Evolutionary conservation across 2,888 invertebrate genomes (phyloP), one percentile per base, ranked within the genome.

Genomic region (Ashinkailepas kermadecensis): DNA sequence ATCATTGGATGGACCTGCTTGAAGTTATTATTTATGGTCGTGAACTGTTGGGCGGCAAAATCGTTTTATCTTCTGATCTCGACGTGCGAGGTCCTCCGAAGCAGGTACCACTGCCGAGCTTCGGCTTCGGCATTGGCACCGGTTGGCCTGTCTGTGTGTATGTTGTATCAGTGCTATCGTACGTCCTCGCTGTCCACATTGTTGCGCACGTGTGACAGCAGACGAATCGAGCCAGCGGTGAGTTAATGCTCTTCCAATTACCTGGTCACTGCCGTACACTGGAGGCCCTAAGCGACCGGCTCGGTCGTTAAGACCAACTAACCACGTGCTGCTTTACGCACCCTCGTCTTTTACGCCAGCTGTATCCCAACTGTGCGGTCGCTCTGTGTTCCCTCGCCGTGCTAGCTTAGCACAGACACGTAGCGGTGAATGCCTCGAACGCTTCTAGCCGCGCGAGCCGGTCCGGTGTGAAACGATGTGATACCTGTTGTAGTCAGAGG

Each of bases 51-150:
- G 74, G 39, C 18, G 70, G 11, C 12, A 21, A 56, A 74, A 56
- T 54, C 21, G 74, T 74, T 74, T 74, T 74, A 74, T 74, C 74
- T 74, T 74, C 74, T 74, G 74, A 74, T 74, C 74, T 74, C 74
- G 74, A 74, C n/a, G 74, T 56, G 74, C 56, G 56, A 25, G 70
- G 70, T 67, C 23, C 70, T 70, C 7, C 18, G 39, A 8, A 12
- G 39, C 70, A 13, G 25, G 70, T 39, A 13, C 12, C 70, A 2
- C 39, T 39, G 23, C 12, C 12, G 39, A 39, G 39, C 39, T 39
- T 39, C 39, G 39, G 39, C 39, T 39, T 39, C 39, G 39, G 4
- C 39, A 39, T 39, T 39, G 39, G 39, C 39, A 7, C 11, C 15
- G 59, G 12, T 59, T 11, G 3, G 59, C 15, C 12, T 13, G 15